phyloP scores from a whole-genome alignment of 1,140 invertebrate species.

The Zaprionus africanus region DNA sequence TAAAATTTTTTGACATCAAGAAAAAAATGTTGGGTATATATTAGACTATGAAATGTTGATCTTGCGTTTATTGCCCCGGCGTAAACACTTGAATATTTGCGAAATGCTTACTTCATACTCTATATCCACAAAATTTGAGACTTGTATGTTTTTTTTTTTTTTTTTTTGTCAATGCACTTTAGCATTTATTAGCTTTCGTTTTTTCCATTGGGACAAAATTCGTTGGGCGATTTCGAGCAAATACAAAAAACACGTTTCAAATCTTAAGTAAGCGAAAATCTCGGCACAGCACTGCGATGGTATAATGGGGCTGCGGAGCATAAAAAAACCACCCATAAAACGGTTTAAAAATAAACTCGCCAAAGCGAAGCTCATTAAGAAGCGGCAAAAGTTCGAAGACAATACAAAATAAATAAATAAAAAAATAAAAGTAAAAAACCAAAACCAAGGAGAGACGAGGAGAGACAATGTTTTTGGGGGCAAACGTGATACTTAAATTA shows the following conservation, averaged over 20 bases:
- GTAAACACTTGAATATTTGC: slow-evolving; percentile 13
- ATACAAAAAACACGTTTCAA: slow-evolving; percentile 51
- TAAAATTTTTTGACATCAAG: too few species aligned
- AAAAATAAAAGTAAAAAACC: background rate
- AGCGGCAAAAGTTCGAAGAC: slow-evolving; percentile 28
- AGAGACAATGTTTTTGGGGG: slow-evolving; percentile 52
- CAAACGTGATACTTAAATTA: slow-evolving; percentile 75
- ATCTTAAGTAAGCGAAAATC: slow-evolving; percentile 49
- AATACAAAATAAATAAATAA: slow-evolving; percentile 18
- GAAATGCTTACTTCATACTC: background rate
- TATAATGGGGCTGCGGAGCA: slow-evolving; percentile 23
- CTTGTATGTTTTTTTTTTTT: background rate
- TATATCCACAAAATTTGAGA: background rate
- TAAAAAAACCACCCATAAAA: slow-evolving; percentile 56
- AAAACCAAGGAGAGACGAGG: background rate
- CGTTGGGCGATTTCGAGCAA: slow-evolving; percentile 15
- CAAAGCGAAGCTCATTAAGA: slow-evolving; percentile 33
- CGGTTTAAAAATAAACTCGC: slow-evolving; percentile 46
- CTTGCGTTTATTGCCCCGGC: background rate
- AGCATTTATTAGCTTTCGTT: slow-evolving; percentile 64
- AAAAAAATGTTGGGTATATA: too few species aligned
- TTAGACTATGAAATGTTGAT: background rate
- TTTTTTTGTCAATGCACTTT: slow-evolving; percentile 50
- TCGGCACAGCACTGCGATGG: slow-evolving; percentile 3
- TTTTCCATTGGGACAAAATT: slow-evolving; percentile 26